Conservation (phyloP, 2,888 invertebrate genomes). For the Heliconius aoede region DNA sequence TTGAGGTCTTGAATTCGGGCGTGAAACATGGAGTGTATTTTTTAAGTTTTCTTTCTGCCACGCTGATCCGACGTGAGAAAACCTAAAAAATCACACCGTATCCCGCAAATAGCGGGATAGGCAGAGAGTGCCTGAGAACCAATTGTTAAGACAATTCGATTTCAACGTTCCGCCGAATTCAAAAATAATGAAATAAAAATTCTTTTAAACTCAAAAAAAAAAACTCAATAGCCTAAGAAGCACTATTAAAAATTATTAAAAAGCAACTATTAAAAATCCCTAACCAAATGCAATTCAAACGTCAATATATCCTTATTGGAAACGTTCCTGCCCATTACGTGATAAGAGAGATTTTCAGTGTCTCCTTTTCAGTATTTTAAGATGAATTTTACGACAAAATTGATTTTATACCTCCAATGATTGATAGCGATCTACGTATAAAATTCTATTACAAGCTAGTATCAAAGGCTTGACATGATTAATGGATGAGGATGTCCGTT, state of each 20-base stretch:
- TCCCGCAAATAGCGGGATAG: too few relatives aligned
- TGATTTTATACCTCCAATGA: constrained; percentile 48
- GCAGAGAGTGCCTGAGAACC: too few relatives aligned
- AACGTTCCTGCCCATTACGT: not conserved
- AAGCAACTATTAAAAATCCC: too few relatives aligned
- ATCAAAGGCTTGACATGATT: constrained; percentile 51
- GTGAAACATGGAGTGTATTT: too few relatives aligned
- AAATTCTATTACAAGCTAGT: constrained; percentile 52
- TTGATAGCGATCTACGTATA: constrained; percentile 52
- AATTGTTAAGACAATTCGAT: too few relatives aligned
- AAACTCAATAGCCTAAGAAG: not conserved
- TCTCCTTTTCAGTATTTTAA: constrained; percentile 4
- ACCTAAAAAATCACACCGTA: too few relatives aligned
- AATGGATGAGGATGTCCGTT: constrained; percentile 50
- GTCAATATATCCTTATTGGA: not conserved
- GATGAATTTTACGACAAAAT: constrained; percentile 26
- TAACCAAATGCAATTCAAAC: not conserved
- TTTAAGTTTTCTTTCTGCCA: too few relatives aligned
- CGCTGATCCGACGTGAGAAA: too few relatives aligned
- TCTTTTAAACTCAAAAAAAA: not conserved
- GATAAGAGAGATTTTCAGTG: not conserved
- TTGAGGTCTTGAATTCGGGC: not conserved
- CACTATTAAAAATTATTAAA: too few relatives aligned
- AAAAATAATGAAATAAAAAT: not conserved
- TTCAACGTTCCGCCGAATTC: too few relatives aligned